Percentiles rank a stretch among this genome's conserved stretches.
Evolutionary conservation across 2,888 invertebrate species (phyloP).

Genomic region (Lumbricus terrestris): DNA sequence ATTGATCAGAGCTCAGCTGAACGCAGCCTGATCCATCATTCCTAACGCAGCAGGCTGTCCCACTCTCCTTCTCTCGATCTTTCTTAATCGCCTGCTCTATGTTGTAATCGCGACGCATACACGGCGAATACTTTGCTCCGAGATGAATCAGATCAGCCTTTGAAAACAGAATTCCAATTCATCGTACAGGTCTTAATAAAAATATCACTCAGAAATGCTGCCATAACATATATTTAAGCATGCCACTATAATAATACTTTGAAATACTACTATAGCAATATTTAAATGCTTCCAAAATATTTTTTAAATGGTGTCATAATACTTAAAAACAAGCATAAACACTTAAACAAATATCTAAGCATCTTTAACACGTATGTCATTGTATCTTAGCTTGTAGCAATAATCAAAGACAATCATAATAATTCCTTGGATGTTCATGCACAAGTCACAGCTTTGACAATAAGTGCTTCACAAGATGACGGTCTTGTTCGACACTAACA

Average conservation of each 20-base stretch:
- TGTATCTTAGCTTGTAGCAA: too few species aligned
- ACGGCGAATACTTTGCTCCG: slow-evolving; percentile 97
- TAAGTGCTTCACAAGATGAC: too few species aligned
- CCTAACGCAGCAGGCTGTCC: slow-evolving; percentile 95
- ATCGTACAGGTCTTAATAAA: not conserved
- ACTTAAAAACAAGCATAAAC: too few species aligned
- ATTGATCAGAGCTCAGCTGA: slow-evolving; percentile 30
- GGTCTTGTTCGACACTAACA: too few species aligned
- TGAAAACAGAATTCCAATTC: not conserved
- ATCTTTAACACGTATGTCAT: too few species aligned
- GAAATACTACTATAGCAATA: not conserved
- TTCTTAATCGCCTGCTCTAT: slow-evolving; percentile 84
- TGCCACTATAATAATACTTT: not conserved
- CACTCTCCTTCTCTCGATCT: slow-evolving; percentile 80
- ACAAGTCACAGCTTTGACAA: too few species aligned
- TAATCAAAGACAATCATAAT: too few species aligned
- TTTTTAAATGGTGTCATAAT: too few species aligned
- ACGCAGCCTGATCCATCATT: slow-evolving; percentile 73
- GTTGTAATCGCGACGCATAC: slow-evolving; percentile 75
- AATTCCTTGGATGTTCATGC: too few species aligned
- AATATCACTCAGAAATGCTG: not conserved
- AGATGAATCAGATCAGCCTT: slow-evolving; percentile 90
- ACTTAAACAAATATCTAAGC: too few species aligned
- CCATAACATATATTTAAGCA: not conserved
- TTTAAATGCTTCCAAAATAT: too few species aligned